These are phyloP conservation scores for Zaprionus vittiger DNA, from an alignment of 1,140 invertebrate genomes.

Conservation along the genomic window DNA sequence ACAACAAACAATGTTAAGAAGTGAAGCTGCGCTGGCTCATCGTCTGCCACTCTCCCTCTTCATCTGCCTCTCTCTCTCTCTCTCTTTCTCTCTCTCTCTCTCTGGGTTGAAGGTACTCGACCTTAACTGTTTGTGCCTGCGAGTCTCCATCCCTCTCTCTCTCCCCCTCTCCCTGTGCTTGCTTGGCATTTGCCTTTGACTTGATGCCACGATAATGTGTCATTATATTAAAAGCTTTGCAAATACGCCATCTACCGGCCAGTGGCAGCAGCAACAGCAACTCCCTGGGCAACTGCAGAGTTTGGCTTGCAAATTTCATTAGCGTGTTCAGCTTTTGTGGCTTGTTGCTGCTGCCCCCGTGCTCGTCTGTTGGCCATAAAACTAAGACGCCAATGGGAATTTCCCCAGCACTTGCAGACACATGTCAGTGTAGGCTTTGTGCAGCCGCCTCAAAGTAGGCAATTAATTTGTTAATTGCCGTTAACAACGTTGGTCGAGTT, in stretches of 20 bases:
- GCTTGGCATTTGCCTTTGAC: slow-evolving; percentile 56
- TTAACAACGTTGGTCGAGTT: slow-evolving; percentile 70
- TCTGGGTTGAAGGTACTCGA: neutral
- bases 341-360: neutral
- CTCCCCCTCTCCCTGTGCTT: neutral
- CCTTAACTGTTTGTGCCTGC: slow-evolving; percentile 39
- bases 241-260: slow-evolving; percentile 67
- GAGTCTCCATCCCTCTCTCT: slow-evolving; percentile 5
- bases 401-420: slow-evolving; percentile 23
- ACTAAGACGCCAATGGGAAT: slow-evolving; percentile 74
- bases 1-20: neutral
- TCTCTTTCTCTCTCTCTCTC: neutral
- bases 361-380: slow-evolving; percentile 54
- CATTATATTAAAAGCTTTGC: slow-evolving; percentile 80
- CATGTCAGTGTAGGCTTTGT: slow-evolving; percentile 43
- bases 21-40: neutral
- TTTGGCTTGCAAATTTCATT: slow-evolving; percentile 66
- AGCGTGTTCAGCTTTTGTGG: slow-evolving; percentile 63
- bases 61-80: neutral
- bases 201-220: slow-evolving; percentile 69
- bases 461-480: slow-evolving; percentile 79
- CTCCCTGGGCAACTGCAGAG: slow-evolving; percentile 36
- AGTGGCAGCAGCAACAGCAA: slow-evolving; percentile 28
- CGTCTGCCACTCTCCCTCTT: neutral
- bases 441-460: slow-evolving; percentile 66